Evolutionary conservation across 2,888 invertebrate species (phyloP), one percentile per base, ranked within the genome.

Genomic region (Eristalinus sepulchralis): DNA sequence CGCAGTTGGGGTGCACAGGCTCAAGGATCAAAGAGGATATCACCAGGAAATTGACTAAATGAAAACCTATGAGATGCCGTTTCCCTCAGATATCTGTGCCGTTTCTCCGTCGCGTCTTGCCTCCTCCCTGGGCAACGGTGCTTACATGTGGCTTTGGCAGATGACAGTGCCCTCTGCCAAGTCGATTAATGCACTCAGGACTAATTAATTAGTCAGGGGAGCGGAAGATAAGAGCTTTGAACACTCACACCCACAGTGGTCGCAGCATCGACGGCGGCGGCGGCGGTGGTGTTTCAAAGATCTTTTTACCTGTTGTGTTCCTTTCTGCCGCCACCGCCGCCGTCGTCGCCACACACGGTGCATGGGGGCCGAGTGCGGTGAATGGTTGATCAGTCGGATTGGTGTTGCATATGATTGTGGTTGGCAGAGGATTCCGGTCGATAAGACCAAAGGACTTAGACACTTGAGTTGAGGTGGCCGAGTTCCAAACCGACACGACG

Each of bases 21-120:
- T 79, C 68, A 86, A 86, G 78, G 83, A 75, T 79, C 86, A 86
- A 86, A 86, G 83, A 79, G 86, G 86, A 86, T 86, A 86, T 86
- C 78, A 83, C 75, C 64, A 86, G 86, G 86, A 86, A 86, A 86
- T 86, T 86, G 78, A 79, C 83, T 83, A 83, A 83, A 86, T 86
- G 83, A 83, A 79, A 86, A 86, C 71, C 70, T 86, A 83, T 83
- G 84, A 79, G 83, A 20, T 55, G 53, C 57, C 24, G 67, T 5
- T 39, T 13, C 59, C 2, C 39, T 5, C 27, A 47, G 27, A 10
- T 24, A n/a, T 22, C 27, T 20, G 22, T 8, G 22, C 11, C 13
- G 13, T 22, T 3, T 9, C n/a, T 75, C 8, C 31, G 55, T 55
- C 63, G 59, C 34, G 34, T 55, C 55, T 13, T 11, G 20, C 24